Base-by-base conservation (phyloP, 2,797 vertebrate genomes). In the Aplochiton taeniatus region DNA sequence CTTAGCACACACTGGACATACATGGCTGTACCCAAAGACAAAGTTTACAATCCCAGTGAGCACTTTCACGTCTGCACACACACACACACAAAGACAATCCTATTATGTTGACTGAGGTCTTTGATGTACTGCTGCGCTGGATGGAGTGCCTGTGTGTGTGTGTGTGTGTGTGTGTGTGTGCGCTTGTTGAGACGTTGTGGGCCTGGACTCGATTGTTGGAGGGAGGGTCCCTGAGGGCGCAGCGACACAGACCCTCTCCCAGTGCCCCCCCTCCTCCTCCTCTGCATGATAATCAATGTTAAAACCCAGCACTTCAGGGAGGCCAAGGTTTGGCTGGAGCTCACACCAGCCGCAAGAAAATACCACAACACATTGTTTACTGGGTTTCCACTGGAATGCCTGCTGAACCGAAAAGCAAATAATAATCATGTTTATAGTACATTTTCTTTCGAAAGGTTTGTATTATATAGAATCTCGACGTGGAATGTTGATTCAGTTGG, bases 231-330 rank as follows among this genome's bases (percentile, higher is more conserved):
- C n/a, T n/a, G n/a, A n/a, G n/a, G n/a, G n/a, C n/a, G n/a, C n/a
- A n/a, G 8, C 48, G 13, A 16, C 48, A 50, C 48, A 8, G 9
- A 0, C 48, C 1, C 78, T 79, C 77, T 69, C n/a, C n/a, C n/a
- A n/a, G n/a, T n/a, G n/a, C n/a, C n/a, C n/a, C n/a, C n/a, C n/a
- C n/a, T n/a, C n/a, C n/a, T n/a, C n/a, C n/a, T n/a, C 70, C 82
- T 83, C 87, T 78, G 72, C 80, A 73, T 74, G 80, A 78, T 75
- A 74, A 83, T 75, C 63, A 76, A 66, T 70, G 77, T 76, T 82
- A 76, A 84, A 85, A 63, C 43, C 7, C 61, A 52, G 47, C 76
- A 48, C 53, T 83, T 81, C 73, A 69, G 49, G 64, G 79, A 56
- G 31, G n/a, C n/a, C 66, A 79, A 66, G 69, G 47, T 52, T 72